These are phyloP conservation scores for Anadara kagoshimensis DNA, from an alignment of 1,140 invertebrate species.

Conservation along the genomic window DNA sequence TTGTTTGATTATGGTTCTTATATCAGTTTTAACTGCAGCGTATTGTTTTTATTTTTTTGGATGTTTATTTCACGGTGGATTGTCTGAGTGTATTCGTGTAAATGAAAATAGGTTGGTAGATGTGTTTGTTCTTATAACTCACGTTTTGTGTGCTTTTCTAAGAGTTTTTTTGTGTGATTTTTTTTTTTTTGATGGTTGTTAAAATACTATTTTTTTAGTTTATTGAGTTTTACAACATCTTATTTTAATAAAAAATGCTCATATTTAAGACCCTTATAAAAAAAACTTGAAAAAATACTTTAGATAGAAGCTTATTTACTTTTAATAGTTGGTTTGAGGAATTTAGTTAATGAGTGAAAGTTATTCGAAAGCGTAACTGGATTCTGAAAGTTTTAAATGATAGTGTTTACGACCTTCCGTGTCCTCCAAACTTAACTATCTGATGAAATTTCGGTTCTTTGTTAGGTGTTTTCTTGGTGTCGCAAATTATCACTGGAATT, in stretches of 20 bases:
- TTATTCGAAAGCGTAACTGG: not conserved
- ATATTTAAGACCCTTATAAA: too few species aligned
- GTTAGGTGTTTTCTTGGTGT: not conserved
- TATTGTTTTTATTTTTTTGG: not conserved
- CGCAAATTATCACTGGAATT: conserved; percentile 9
- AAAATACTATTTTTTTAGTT: too few species aligned
- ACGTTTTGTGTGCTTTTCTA: not conserved
- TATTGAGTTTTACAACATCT: too few species aligned
- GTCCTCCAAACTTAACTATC: conserved; percentile 1
- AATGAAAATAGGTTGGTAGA: not conserved
- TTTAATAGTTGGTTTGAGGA: too few species aligned
- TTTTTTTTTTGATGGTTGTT: not conserved
- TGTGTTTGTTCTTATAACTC: not conserved
- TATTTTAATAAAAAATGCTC: too few species aligned
- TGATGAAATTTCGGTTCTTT: conserved; percentile 10
- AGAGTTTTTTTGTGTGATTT: not conserved
- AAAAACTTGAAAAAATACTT: too few species aligned
- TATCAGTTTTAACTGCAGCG: not conserved
- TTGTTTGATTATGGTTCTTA: not conserved
- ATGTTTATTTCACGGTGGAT: not conserved
- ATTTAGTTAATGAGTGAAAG: too few species aligned
- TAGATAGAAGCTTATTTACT: too few species aligned
- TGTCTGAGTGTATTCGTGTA: not conserved
- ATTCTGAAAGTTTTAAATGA: not conserved
- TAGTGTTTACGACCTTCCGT: not conserved